Conservation (phyloP, 2,888 invertebrate genomes). For the Nomada hirtipes region DNA sequence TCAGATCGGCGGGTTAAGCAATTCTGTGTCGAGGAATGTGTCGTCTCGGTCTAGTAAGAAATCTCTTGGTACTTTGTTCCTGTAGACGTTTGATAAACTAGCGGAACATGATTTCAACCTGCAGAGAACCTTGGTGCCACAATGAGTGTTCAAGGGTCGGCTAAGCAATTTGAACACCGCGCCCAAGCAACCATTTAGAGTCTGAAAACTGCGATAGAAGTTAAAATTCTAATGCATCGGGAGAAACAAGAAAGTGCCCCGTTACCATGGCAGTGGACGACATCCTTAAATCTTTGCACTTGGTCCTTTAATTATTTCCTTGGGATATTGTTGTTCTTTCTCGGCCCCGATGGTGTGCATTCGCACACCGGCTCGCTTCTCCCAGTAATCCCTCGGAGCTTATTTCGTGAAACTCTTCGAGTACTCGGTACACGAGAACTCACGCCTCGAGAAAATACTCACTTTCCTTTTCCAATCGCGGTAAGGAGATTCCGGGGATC, state of each 20-base stretch:
- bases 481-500: neutral
- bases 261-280: neutral
- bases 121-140: neutral
- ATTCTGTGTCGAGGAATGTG: neutral
- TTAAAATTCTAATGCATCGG: too few relatives aligned
- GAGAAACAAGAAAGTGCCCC: neutral
- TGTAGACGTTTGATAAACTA: neutral
- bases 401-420: neutral
- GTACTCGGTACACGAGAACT: neutral
- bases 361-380: neutral
- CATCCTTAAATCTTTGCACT: neutral
- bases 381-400: neutral
- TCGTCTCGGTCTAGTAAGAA: neutral
- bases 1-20: neutral
- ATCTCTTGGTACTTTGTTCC: neutral
- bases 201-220: neutral
- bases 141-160: neutral
- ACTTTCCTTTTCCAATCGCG: slow-evolving; percentile 9
- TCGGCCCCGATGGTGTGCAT: neutral
- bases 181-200: neutral
- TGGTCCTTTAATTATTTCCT: neutral
- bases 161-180: neutral
- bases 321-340: neutral
- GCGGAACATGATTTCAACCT: neutral
- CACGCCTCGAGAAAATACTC: neutral